Evolutionary conservation across 2,797 vertebrate species (phyloP).

Genomic region (Chromobotia macracanthus): DNA sequence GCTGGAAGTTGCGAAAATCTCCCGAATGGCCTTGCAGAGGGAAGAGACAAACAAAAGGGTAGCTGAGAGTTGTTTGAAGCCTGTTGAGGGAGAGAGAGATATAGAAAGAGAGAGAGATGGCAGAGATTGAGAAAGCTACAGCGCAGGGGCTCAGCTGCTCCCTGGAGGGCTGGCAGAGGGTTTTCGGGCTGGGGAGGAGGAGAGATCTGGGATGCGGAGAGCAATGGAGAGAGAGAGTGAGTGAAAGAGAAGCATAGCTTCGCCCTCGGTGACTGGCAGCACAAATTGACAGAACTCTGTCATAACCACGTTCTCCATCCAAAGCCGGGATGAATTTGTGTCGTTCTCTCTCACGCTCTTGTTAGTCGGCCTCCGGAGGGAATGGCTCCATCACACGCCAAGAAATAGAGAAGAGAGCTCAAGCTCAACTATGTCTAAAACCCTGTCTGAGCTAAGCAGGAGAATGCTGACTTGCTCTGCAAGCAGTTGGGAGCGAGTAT

Average conservation of each 20-base stretch:
- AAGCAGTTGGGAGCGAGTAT: conserved; percentile 1
- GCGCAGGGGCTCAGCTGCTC: conserved; percentile 57
- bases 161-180: conserved; percentile 56
- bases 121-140: conserved; percentile 42
- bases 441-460: conserved; percentile 42
- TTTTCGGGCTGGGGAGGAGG: conserved; percentile 32
- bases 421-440: conserved; percentile 35
- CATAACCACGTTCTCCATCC: conserved; percentile 57
- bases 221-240: conserved; percentile 17
- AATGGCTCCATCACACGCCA: conserved; percentile 34
- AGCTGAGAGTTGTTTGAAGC: conserved; percentile 64
- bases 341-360: conserved; percentile 53
- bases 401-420: conserved; percentile 34
- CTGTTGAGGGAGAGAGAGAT: conserved; percentile 46
- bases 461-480: conserved; percentile 40
- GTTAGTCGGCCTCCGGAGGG: conserved; percentile 41
- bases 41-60: conserved; percentile 61
- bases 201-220: conserved; percentile 29
- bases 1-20: conserved; percentile 63
- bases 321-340: conserved; percentile 54
- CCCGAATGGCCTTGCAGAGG: conserved; percentile 58
- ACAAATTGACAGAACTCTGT: conserved; percentile 58
- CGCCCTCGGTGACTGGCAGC: conserved; percentile 38
- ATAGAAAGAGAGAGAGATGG: conserved; percentile 28
- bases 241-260: conserved; percentile 32